Conservation (phyloP, 2,113 vertebrate genomes). For the Chloropsis cyanopogon region DNA sequence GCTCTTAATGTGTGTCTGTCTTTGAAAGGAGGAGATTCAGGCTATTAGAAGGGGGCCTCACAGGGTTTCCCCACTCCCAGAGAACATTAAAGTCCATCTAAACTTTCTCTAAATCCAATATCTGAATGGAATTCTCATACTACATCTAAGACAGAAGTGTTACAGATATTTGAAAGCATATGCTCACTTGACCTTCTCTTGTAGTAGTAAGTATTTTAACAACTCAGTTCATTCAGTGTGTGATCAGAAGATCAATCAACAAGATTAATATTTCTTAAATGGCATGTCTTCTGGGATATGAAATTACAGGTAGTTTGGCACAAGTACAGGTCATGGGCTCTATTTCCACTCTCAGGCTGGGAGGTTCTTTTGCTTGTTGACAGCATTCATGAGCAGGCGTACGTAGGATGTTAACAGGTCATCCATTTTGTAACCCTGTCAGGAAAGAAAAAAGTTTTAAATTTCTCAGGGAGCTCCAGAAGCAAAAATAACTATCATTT, state of each 20-base stretch:
- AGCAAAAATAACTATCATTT: neutral
- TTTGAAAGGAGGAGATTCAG: neutral
- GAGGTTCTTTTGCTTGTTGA: conserved; percentile 68
- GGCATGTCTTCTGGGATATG: neutral
- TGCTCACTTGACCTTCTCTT: neutral
- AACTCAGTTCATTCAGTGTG: neutral
- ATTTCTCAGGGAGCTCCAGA: neutral
- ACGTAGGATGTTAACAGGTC: conserved; percentile 93
- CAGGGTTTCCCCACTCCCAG: neutral
- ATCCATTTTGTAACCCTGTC: conserved; percentile 98
- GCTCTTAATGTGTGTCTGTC: neutral
- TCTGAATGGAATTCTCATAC: neutral
- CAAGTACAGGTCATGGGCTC: neutral
- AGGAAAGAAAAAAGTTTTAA: neutral
- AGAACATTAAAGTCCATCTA: neutral
- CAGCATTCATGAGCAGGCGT: conserved; percentile 74
- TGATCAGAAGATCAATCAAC: neutral
- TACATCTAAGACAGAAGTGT: neutral
- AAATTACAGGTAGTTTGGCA: neutral
- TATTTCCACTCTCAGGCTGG: neutral
- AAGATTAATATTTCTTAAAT: neutral
- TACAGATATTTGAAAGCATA: neutral
- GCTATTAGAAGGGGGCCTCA: neutral
- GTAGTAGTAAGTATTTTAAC: neutral
- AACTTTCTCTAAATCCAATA: neutral